Conservation (phyloP, 1,140 invertebrate genomes). For the Brachionus rubens region DNA sequence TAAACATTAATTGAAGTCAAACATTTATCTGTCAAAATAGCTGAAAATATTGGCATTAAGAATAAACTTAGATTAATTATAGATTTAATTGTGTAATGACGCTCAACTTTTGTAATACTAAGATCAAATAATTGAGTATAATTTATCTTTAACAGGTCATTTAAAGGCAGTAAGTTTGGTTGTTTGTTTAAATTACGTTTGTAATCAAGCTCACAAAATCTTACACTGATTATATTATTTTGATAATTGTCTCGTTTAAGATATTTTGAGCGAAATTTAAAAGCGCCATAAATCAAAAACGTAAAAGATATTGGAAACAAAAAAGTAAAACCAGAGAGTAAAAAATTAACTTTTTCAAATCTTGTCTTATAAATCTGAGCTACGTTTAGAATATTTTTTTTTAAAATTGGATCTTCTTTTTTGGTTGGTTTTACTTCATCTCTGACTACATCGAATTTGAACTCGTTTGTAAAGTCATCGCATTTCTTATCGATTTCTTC, state of each 20-base stretch:
- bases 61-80: background rate
- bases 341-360: background rate
- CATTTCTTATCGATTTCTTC: background rate
- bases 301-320: constrained; percentile 4
- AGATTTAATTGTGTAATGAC: background rate
- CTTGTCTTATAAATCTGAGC: background rate
- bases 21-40: background rate
- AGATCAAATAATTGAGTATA: background rate
- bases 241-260: background rate
- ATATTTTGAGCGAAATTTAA: constrained; percentile 17
- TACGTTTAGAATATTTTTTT: background rate
- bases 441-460: background rate
- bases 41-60: background rate
- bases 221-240: constrained; percentile 11
- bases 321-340: background rate
- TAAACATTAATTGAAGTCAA: background rate
- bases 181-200: background rate
- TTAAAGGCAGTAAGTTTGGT: background rate
- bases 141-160: background rate
- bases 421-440: background rate
- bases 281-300: background rate
- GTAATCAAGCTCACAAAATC: constrained; percentile 18
- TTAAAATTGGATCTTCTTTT: background rate
- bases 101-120: background rate
- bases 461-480: background rate